Percentiles rank a stretch among this genome's conserved stretches.
phyloP scores from a whole-genome alignment of 2,113 vertebrate genomes.

The Xyrauchen texanus region DNA sequence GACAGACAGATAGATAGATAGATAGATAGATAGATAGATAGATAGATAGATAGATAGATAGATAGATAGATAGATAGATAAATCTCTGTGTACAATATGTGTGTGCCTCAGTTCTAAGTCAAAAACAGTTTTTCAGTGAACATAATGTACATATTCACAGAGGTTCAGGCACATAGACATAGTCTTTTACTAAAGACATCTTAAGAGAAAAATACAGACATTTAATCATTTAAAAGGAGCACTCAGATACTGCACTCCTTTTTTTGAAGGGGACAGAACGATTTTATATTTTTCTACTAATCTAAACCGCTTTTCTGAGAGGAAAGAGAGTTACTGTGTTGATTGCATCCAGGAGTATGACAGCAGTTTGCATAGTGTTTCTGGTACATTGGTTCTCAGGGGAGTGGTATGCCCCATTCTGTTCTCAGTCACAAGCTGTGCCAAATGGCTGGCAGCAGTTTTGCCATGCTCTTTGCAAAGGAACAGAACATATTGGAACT shows the following conservation, averaged over 20 bases:
- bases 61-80: too few relatives aligned
- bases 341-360: background rate
- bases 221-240: background rate
- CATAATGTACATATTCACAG: constrained; percentile 10
- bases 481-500: constrained; percentile 26
- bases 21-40: too few relatives aligned
- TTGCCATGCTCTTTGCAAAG: constrained; percentile 31
- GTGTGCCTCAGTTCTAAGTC: constrained; percentile 14
- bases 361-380: constrained; percentile 6
- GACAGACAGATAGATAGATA: too few relatives aligned
- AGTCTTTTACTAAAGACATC: background rate
- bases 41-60: too few relatives aligned
- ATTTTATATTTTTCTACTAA: background rate
- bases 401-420: constrained; percentile 2
- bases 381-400: constrained; percentile 34
- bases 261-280: background rate
- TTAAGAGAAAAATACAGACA: background rate
- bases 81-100: too few relatives aligned
- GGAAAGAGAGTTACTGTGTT: background rate
- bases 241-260: background rate
- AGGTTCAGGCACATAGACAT: constrained; percentile 1
- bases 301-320: background rate
- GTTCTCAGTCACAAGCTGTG: constrained; percentile 31
- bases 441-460: constrained; percentile 38
- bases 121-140: constrained; percentile 18